Evolutionary conservation across 2,113 vertebrate genomes (phyloP), one percentile per base, ranked within the genome.

Genomic region (Oncorhynchus kisutch): DNA sequence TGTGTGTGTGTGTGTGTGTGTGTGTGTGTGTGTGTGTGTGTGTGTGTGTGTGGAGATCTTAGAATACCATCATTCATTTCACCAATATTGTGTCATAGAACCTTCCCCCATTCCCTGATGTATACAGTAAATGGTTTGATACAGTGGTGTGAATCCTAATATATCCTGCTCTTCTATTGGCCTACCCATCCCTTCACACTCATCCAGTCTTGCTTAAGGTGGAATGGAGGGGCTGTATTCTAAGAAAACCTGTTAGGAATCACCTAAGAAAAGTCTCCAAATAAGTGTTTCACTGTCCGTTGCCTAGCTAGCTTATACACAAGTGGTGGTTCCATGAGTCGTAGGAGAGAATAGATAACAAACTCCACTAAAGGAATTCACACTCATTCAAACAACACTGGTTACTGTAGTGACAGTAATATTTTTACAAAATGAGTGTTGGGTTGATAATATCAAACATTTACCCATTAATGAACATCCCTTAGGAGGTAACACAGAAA

Each of bases 1-100:
- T 60, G 59, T 60, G 20, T 20, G 57, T 22, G 57, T 22, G 57
- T 66, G 72, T 66, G 73, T 71, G 65, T 29, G 27, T 49, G 48
- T 71, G 45, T 59, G 54, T 57, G 51, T 3, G 51, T 54, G 51
- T 16, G 51, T 16, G 51, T 54, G 51, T 60, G 57, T 60, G 57
- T 60, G 51, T 22, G 45, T 48, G 16, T 74, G 45, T 66, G 64
- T 29, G 6, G 66, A 62, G 51, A 34, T 49, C 45, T 66, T 59
- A 31, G 27, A 67, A 29, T 39, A 31, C 29, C 27, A 34, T 67
- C 66, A 67, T 67, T 31, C 29, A 12, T 25, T 67, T 67, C 24
- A 29, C 11, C 2, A 67, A 67, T 16, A 67, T 66, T 66, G 64
- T 67, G 66, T 39, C 60, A 64, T 24, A 1, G 9, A 45, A 45